Percentiles rank a stretch among this genome's conserved stretches.
Conservation (phyloP, 2,797 vertebrate species). For the Pangasius krempfi region DNA sequence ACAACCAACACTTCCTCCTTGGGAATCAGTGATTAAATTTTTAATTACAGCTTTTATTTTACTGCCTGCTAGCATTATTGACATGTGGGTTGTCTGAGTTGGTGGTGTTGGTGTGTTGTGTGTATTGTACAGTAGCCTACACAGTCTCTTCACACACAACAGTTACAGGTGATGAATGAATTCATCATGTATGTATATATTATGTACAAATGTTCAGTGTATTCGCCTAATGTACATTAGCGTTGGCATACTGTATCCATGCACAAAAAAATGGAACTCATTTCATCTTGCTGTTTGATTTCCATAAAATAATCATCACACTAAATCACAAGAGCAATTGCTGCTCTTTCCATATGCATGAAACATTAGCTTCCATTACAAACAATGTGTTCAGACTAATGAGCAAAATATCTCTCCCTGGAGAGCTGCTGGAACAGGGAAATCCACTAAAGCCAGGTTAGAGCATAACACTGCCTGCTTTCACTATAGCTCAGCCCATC, state of each 20-base stretch:
- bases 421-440: conserved; percentile 64
- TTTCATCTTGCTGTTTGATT: conserved; percentile 72
- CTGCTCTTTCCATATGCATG: conserved; percentile 72
- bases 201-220: conserved; percentile 16
- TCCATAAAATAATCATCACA: conserved; percentile 80
- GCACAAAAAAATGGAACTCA: conserved; percentile 19
- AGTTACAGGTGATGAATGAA: background rate
- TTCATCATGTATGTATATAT: background rate
- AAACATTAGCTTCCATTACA: conserved; percentile 74
- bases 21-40: conserved; percentile 51
- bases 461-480: conserved; percentile 61
- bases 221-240: conserved; percentile 21
- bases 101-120: background rate
- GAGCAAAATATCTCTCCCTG: conserved; percentile 67
- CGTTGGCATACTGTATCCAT: conserved; percentile 34
- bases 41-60: conserved; percentile 58
- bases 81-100: background rate
- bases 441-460: conserved; percentile 74
- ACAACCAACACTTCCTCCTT: conserved; percentile 37
- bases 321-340: conserved; percentile 71
- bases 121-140: background rate
- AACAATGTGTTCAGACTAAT: conserved; percentile 77
- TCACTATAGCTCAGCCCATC: conserved; percentile 3
- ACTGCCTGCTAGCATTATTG: background rate
- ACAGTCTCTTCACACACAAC: background rate